Base-by-base conservation (phyloP, 2,797 vertebrate species). In the Thaleichthys pacificus region DNA sequence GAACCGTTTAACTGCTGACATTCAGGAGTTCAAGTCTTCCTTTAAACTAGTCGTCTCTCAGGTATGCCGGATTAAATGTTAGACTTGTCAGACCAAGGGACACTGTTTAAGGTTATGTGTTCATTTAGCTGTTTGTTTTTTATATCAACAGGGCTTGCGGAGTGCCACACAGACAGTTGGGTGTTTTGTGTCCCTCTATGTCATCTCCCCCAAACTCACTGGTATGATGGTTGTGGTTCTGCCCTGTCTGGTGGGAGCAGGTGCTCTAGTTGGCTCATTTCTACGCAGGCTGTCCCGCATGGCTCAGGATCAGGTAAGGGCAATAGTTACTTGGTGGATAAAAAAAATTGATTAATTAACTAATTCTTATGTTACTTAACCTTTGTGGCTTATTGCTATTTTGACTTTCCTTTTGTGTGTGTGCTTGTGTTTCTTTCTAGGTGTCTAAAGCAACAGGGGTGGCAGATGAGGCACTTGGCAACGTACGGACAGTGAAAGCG, bases 21-120 rank as follows among this genome's bases (percentile, higher is more conserved):
- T 98, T 87, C 97, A 99, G 84, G 97, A 99, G 82, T 98, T 99
- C 83, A 99, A 99, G 76, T 99, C 97, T 0, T 97, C 97, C 61
- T 99, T 99, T 90, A 99, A 99, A 80, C 85, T 98, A 17, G 93
- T 95, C 70, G 90, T 99, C 84, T 97, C 97, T 82, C 96, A 97
- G 95, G 97, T 98, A 89, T 68, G 75, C 74, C 5, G 1, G 57
- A 22, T 9, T 51, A 17, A 22, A 49, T 54, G 26, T 32, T 14
- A 49, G 11, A 22, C 14, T 49, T 2, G 42, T 47, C 22, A 22
- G 22, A 22, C 42, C 5, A 38, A 47, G 42, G 22, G 24, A 66
- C 35, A 65, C 11, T 38, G 35, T 17, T 6, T 22, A 49, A 47
- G 14, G 12, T 66, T 2, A 21, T 42, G 3, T 28, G 24, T 26